Base-by-base conservation (phyloP, 2,888 invertebrate genomes). In the Lumbricus terrestris region DNA sequence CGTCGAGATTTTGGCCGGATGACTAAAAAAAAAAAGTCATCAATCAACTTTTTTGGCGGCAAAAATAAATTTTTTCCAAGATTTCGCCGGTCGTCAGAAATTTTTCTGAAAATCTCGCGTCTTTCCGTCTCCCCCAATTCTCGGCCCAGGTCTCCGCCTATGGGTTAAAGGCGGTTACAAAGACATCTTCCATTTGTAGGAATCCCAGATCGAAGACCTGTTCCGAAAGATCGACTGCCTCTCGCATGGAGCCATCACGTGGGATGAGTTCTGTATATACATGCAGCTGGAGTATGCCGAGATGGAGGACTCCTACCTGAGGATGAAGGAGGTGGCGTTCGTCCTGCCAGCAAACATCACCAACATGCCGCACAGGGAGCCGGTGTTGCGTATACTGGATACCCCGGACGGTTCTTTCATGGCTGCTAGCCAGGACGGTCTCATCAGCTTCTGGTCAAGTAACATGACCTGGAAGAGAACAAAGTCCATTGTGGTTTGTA, bases 241-340 rank as follows among this genome's bases (percentile, higher is more conserved):
- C 0, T 94, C 94, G 4, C 94, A 94, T 90, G 95, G 94, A 0
- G 91, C 93, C 16, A 95, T 95, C 91, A 94, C 94, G 0, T 95
- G 95, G 95, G 95, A 95, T 93, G 95, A 95, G 92, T 95, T 95
- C 92, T 95, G 95, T 93, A 95, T 95, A 4, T 95, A 95, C 93
- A 95, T 95, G 95, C 95, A 95, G 92, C 93, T 95, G 89, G 94
- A 95, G 91, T 95, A 95, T 92, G 94, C 94, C 0, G 95, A 95
- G 92, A 95, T 95, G 92, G 95, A 95, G 91, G 95, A 95, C 91
- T 94, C 94, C 8, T 94, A 94, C 90, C 93, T 94, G 37, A 92
- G 94, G 34, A 93, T 94, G 20, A 94, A 94, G 90, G 94, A 95
- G 90, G 94, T 94, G 42, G 88, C 88, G 23, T 89, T 91, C 37